Evolutionary conservation across 2,888 invertebrate genomes (phyloP), one percentile per base, ranked within the genome.

Genomic region (Onchidella celtica): DNA sequence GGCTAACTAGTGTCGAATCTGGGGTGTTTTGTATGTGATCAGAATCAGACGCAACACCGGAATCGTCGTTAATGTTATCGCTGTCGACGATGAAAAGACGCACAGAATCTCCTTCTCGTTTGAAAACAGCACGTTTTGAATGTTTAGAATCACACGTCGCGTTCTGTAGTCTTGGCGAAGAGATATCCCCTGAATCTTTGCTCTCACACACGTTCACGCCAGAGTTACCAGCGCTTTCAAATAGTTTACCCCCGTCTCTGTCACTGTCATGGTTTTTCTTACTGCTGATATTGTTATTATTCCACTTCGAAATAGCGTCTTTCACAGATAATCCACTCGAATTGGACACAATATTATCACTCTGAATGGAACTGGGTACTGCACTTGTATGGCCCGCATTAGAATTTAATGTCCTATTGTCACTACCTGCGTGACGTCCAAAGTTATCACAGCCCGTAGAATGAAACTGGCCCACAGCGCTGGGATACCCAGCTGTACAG

Each of bases 21-120:
- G 9, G 3, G 1, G 3, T 21, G 17, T 21, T 29, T 17, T 55
- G 55, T 32, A 32, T 2, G 1, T 47, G 29, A n/a, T 59, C 38
- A 17, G 29, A 24, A 47, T 70, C 69, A n/a, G 14, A 59, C 3
- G 61, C 27, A n/a, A 61, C 40, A 9, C 27, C 59, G 6, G 40
- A 70, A 32, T 72, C 47, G 38, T 79, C 61, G 21, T 34, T 75
- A 0, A 47, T 2, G 24, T 11, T 47, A 1, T 24, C n/a, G 66
- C 32, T 40, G 29, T 32, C 36, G 9, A 65, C 55, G n/a, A 79
- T 14, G n/a, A 66, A 63, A 4, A 79, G 32, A 14, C 73, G 63
- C 34, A 79, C 65, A 21, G 47, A n/a, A 38, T 73, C 79, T 17
- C 79, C 79, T 21, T 66, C 65, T 2, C 79, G 47, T 36, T 66